A percentile compares a stretch with the other conserved stretches of the same genome.
These are phyloP conservation scores for Tor tambroides DNA, from an alignment of 2,113 vertebrate species.

Conservation along the genomic window DNA sequence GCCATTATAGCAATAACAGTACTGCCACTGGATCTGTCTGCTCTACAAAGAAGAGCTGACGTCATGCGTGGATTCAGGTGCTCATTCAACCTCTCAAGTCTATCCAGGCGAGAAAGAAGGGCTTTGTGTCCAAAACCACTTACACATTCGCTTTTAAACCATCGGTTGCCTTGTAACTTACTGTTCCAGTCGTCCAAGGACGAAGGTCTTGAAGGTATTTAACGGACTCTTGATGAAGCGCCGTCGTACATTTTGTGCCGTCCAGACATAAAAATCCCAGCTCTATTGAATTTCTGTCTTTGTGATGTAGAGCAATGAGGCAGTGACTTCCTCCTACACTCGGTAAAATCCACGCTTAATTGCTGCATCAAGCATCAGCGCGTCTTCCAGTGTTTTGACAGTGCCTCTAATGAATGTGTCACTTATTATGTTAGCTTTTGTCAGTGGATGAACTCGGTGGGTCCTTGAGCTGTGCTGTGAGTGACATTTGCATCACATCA, in stretches of 20 bases:
- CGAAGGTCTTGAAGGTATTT: neutral
- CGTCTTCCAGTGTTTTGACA: constrained; percentile 32
- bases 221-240: neutral
- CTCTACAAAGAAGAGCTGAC: constrained; percentile 3
- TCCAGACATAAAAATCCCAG: neutral
- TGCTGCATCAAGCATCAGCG: constrained; percentile 16
- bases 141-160: neutral
- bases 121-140: constrained; percentile 17
- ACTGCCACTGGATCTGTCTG: constrained; percentile 12
- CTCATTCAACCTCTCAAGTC: constrained; percentile 5
- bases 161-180: neutral
- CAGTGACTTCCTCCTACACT: constrained; percentile 3
- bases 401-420: constrained; percentile 32
- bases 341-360: constrained; percentile 5
- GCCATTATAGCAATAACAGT: constrained; percentile 29
- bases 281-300: neutral
- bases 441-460: constrained; percentile 17
- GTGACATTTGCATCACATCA: constrained; percentile 34
- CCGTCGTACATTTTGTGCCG: neutral
- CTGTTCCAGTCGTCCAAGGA: constrained; percentile 5
- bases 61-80: neutral
- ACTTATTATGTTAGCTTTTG: constrained; percentile 29
- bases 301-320: constrained; percentile 6
- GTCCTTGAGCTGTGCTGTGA: neutral
- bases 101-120: neutral